Percentiles rank a stretch among this genome's conserved stretches.
phyloP scores from a whole-genome alignment of 2,113 vertebrate genomes.

The Alosa alosa region DNA sequence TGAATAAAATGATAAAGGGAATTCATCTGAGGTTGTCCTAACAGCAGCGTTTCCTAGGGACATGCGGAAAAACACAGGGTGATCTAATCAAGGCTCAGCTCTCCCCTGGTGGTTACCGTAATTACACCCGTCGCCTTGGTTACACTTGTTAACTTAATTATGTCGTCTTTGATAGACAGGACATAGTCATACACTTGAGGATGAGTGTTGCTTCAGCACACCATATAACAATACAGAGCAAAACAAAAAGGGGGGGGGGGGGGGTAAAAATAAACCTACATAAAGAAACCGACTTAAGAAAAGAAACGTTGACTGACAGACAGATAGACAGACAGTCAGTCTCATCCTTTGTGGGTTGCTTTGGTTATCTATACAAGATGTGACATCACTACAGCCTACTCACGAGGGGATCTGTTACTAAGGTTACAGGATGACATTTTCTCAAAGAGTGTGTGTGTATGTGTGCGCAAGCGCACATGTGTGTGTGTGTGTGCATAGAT shows the following conservation, averaged over 20 bases:
- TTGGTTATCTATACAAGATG: slow-evolving; percentile 2
- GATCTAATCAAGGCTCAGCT: slow-evolving; percentile 10
- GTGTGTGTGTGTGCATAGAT: too few relatives aligned
- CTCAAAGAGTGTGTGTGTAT: not conserved
- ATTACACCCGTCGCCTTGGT: slow-evolving; percentile 30
- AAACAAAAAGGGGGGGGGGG: not conserved
- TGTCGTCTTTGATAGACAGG: slow-evolving; percentile 21
- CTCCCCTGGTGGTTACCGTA: not conserved
- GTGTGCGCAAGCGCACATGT: not conserved
- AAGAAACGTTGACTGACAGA: not conserved
- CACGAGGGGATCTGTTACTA: slow-evolving; percentile 6
- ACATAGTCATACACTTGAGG: slow-evolving; percentile 3
- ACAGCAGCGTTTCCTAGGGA: not conserved
- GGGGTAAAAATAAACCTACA: not conserved
- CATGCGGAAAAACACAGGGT: not conserved
- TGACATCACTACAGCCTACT: slow-evolving; percentile 18
- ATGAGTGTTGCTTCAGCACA: not conserved
- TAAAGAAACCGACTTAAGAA: not conserved
- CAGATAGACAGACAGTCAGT: not conserved
- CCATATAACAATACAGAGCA: not conserved
- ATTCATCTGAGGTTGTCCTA: not conserved
- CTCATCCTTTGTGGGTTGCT: not conserved
- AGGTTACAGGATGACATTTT: slow-evolving; percentile 18
- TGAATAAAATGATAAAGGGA: not conserved
- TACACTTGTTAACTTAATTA: slow-evolving; percentile 31